Conservation (phyloP, 2,797 vertebrate species). For the Clarias laeviceps region DNA sequence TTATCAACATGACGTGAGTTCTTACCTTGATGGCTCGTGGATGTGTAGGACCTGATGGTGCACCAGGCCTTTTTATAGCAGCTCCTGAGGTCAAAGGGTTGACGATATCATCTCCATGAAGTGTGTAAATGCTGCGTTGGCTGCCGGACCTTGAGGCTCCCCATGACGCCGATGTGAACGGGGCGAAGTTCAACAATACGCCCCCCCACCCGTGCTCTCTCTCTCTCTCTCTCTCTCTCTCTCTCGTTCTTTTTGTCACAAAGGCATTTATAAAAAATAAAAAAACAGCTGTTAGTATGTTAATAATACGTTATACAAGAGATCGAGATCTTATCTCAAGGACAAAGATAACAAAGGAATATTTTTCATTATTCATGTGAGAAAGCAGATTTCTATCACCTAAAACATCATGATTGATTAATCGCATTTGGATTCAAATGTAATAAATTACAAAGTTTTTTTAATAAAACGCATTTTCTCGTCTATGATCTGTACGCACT, state of each 20-base stretch:
- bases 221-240: neutral
- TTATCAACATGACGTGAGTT: neutral
- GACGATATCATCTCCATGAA: constrained; percentile 39
- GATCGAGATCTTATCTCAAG: too few species aligned
- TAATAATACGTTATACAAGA: neutral
- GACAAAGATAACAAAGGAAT: too few species aligned
- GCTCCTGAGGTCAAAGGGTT: constrained; percentile 33
- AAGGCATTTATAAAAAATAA: neutral
- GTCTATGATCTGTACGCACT: too few species aligned
- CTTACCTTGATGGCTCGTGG: constrained; percentile 60
- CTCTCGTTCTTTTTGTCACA: neutral
- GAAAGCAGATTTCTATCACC: neutral
- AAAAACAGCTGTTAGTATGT: neutral
- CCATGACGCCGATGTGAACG: constrained; percentile 44
- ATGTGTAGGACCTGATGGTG: constrained; percentile 54
- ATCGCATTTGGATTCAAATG: neutral
- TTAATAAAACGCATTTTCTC: too few species aligned
- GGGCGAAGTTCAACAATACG: constrained; percentile 63
- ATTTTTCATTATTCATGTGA: neutral
- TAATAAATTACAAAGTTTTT: neutral
- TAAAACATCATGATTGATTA: neutral
- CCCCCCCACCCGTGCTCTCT: neutral
- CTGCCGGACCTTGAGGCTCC: constrained; percentile 61
- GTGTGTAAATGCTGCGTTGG: constrained; percentile 38
- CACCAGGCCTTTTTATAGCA: constrained; percentile 61